A percentile compares a stretch with the other conserved stretches of the same genome.
Conservation (phyloP, 2,888 invertebrate species). For the Trichopria drosophilae region DNA sequence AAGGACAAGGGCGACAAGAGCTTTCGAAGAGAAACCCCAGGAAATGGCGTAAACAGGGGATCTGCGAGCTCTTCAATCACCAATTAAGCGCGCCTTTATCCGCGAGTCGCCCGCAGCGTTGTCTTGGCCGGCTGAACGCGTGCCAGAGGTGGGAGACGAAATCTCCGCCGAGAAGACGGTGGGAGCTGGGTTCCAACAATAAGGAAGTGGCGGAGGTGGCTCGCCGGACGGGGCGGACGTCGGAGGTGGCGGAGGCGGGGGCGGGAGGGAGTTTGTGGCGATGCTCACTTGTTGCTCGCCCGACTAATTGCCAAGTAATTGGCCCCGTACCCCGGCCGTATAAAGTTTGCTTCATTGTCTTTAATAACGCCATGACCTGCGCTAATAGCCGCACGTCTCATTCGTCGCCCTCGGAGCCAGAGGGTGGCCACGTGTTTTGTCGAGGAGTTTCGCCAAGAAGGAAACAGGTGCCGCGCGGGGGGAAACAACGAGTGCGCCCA, state of each 20-base stretch:
- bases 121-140: too few relatives aligned
- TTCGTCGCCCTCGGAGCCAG: constrained; percentile 35
- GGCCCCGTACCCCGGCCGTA: constrained; percentile 53
- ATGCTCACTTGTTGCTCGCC: constrained; percentile 57
- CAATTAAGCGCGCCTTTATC: too few relatives aligned
- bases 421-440: constrained; percentile 23
- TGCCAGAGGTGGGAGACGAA: too few relatives aligned
- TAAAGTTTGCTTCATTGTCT: constrained; percentile 59
- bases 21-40: too few relatives aligned
- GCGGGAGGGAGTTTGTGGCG: constrained; percentile 42
- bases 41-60: too few relatives aligned
- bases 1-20: too few relatives aligned
- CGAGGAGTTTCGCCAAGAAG: constrained; percentile 3
- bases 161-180: too few relatives aligned
- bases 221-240: constrained; percentile 31
- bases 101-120: too few relatives aligned
- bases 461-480: not conserved
- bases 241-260: constrained; percentile 12
- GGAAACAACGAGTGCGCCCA: too few relatives aligned
- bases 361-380: constrained; percentile 57
- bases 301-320: constrained; percentile 59
- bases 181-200: too few relatives aligned
- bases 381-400: constrained; percentile 52
- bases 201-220: constrained; percentile 39
- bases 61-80: too few relatives aligned